These are phyloP conservation scores for Zosterops lateralis DNA, from an alignment of 2,113 vertebrate species.

Conservation along the genomic window DNA sequence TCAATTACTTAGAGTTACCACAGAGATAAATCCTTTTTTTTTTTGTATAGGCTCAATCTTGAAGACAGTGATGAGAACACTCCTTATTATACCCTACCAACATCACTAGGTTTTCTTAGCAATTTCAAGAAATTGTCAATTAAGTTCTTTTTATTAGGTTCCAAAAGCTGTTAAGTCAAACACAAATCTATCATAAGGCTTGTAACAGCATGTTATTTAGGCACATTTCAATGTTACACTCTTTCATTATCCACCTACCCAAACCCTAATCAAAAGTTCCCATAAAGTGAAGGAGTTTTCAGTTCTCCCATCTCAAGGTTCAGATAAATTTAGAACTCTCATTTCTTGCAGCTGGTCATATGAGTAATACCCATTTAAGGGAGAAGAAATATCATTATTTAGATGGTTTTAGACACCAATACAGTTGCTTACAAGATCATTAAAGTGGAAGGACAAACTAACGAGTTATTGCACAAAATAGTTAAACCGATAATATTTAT, in stretches of 20 bases:
- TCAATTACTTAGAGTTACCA: constrained; percentile 96
- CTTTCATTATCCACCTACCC: constrained; percentile 78
- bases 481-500: background rate
- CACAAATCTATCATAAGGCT: constrained; percentile 83
- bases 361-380: constrained; percentile 1
- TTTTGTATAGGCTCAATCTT: constrained; percentile 87
- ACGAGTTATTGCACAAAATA: background rate
- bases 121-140: constrained; percentile 96
- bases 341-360: constrained; percentile 40
- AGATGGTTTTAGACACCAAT: background rate
- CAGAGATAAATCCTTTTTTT: constrained; percentile 90
- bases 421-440: background rate
- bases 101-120: constrained; percentile 87
- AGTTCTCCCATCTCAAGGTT: constrained; percentile 48
- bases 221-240: constrained; percentile 76
- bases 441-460: background rate
- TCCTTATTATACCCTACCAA: constrained; percentile 89
- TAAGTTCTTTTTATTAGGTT: constrained; percentile 92
- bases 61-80: constrained; percentile 89
- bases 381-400: constrained; percentile 2
- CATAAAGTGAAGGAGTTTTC: constrained; percentile 68
- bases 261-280: constrained; percentile 71
- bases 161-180: constrained; percentile 86
- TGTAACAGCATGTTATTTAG: constrained; percentile 82
- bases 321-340: constrained; percentile 47